A percentile compares a stretch with the other conserved stretches of the same genome.
phyloP scores from a whole-genome alignment of 1,140 invertebrate genomes.

The Drosophila rhopaloa region DNA sequence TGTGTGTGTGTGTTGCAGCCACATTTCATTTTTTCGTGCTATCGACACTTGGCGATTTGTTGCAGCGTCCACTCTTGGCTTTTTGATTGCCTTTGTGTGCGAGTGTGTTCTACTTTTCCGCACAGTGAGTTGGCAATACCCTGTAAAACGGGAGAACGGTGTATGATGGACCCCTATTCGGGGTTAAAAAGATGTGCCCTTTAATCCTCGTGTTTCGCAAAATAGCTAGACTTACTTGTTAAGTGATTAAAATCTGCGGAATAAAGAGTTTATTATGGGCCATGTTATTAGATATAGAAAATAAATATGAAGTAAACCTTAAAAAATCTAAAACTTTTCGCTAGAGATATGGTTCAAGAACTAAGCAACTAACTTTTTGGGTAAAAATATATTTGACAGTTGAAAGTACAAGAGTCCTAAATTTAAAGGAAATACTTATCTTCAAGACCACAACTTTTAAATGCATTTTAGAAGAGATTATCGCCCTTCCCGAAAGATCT shows the following conservation, averaged over 20 bases:
- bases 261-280: too few species aligned
- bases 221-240: too few species aligned
- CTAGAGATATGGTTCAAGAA: too few species aligned
- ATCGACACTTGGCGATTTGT: conserved; percentile 80
- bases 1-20: conserved; percentile 27
- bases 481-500: neutral
- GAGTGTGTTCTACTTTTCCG: conserved; percentile 62
- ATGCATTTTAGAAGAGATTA: neutral
- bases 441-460: neutral
- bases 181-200: neutral
- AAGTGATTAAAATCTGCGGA: too few species aligned
- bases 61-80: conserved; percentile 68
- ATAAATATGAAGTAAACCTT: too few species aligned
- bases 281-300: too few species aligned
- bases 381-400: too few species aligned
- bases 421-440: neutral
- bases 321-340: too few species aligned
- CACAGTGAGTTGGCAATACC: conserved; percentile 20
- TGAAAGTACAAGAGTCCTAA: too few species aligned
- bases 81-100: conserved; percentile 54
- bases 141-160: neutral
- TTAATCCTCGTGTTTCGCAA: too few species aligned
- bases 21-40: conserved; percentile 55
- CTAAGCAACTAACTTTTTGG: too few species aligned
- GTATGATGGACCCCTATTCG: neutral